Base-by-base conservation (phyloP, 2,797 vertebrate genomes). In the Otolemur crassicaudatus region DNA sequence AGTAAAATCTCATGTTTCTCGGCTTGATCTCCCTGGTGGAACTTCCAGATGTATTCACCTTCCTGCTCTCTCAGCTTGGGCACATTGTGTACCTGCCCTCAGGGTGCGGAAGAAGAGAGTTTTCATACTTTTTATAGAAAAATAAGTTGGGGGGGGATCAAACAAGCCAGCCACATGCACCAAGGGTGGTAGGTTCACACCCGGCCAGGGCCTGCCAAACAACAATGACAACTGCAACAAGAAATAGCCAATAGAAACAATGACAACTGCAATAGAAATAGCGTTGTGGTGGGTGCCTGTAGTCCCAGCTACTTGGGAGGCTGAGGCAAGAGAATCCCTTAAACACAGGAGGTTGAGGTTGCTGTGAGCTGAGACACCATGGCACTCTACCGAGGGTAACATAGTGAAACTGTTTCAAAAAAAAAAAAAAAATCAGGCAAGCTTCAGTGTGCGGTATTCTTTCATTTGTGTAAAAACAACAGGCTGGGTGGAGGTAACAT, bases 51-150 rank as follows among this genome's bases (percentile, higher is more conserved):
- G 7, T 1, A 1, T 43, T 80, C 11, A 20, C 27, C 79, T 49
- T 73, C 65, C 60, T 6, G 20, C 27, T 29, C 23, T 19, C 72
- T 80, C 7, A 9, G 72, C 60, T 19, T 22, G 14, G 58, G 29
- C 11, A 49, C 5, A 1, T 12, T 40, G 1, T 16, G 75, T 5
- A 13, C 25, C 53, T 91, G 29, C 63, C 80, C 46, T 37, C 16
- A 29, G 58, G 61, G 49, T 77, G 31, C 84, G n/a, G 88, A 87
- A 72, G 94, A 86, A 63, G 87, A 37, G 58, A 81, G 49, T 75
- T 87, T 96, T 70, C 5, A 65, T 86, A n/a, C 2, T 70, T 65
- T 63, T 46, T 76, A 12, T 27, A n/a, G 67, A 4, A 79, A 73
- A 69, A 53, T 23, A 22, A 56, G 40, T 49, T 82, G 23, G 70